A percentile compares a stretch with the other conserved stretches of the same genome.
Evolutionary conservation across 2,888 invertebrate genomes (phyloP).

Genomic region (Drosophila putrida): DNA sequence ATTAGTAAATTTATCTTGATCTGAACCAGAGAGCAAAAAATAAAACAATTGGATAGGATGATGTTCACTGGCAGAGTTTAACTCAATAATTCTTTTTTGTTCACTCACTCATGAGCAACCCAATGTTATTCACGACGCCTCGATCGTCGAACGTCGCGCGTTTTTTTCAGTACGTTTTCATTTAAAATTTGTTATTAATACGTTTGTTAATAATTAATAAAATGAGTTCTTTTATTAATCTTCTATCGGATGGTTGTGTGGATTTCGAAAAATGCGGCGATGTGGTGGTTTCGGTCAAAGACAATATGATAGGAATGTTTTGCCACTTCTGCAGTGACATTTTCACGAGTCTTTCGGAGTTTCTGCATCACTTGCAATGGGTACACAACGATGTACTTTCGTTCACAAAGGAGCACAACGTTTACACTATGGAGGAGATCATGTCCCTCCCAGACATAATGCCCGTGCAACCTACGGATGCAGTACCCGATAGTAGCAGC

Average conservation of each 20-base stretch:
- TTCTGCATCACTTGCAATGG: conserved; percentile 64
- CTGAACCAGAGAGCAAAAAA: too few species aligned
- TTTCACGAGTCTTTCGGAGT: conserved; percentile 51
- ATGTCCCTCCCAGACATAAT: conserved; percentile 30
- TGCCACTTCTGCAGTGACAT: conserved; percentile 66
- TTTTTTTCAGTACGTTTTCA: conserved; percentile 19
- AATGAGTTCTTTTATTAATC: conserved; percentile 50
- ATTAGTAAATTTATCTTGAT: too few species aligned
- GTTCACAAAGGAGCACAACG: conserved; percentile 49
- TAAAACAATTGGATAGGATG: too few species aligned
- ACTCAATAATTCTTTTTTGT: too few species aligned
- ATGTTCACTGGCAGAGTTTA: too few species aligned
- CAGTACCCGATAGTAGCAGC: conserved; percentile 9
- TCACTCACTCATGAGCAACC: too few species aligned
- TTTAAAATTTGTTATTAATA: conserved; percentile 2
- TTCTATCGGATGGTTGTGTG: conserved; percentile 21
- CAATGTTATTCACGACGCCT: not conserved
- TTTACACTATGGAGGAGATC: conserved; percentile 69
- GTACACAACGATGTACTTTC: conserved; percentile 54
- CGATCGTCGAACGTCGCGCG: conserved; percentile 18
- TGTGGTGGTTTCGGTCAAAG: conserved; percentile 62
- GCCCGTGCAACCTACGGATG: not conserved
- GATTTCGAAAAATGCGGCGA: conserved; percentile 75
- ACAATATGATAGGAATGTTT: conserved; percentile 56
- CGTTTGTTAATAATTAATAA: not conserved